Evolutionary conservation across 1,140 invertebrate species (phyloP), one percentile per base, ranked within the genome.

Genomic region (Macrobrachium nipponense): DNA sequence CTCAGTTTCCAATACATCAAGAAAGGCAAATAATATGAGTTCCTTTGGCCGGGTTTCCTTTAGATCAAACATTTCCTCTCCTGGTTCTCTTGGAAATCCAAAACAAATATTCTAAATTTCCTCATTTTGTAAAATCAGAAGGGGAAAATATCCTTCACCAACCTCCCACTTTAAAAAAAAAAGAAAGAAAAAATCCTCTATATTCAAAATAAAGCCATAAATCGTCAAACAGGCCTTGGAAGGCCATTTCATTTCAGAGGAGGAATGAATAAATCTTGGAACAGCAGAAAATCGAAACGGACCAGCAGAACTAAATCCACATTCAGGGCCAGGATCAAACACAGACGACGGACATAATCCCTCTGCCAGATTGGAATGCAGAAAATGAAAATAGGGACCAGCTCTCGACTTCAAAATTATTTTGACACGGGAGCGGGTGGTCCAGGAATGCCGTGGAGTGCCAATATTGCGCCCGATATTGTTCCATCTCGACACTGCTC

Each of bases 321-420:
- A 86, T 66, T 62, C 83, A 72, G 83, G 68, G 51, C 77, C 64
- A 60, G 77, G 77, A 86, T 86, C 83, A 86, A 86, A 86, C 83
- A 80, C 77, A 79, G 68, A 62, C 77, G 61, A 68, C 77, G 66
- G 83, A 86, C 83, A 86, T 86, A 86, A 86, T 86, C 83, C 83
- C 83, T 86, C 83, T 73, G 83, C 43, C 83, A 86, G 83, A 86
- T 86, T 86, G 83, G 83, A 86, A 86, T 86, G 83, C 83, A 86
- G 83, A 86, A 86, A 86, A 86, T 86, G 83, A 86, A 86, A 86
- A 86, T 86, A 86, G 83, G 83, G 83, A 80, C 76, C 77, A 68
- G 77, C 83, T 79, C 83, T 86, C 83, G 83, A 86, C 83, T 86
- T 86, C 83, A 86, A 86, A 86, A 86, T 86, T 86, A 86, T 86